Conservation (phyloP, 2,113 vertebrate genomes). For the Girardinichthys multiradiatus region DNA sequence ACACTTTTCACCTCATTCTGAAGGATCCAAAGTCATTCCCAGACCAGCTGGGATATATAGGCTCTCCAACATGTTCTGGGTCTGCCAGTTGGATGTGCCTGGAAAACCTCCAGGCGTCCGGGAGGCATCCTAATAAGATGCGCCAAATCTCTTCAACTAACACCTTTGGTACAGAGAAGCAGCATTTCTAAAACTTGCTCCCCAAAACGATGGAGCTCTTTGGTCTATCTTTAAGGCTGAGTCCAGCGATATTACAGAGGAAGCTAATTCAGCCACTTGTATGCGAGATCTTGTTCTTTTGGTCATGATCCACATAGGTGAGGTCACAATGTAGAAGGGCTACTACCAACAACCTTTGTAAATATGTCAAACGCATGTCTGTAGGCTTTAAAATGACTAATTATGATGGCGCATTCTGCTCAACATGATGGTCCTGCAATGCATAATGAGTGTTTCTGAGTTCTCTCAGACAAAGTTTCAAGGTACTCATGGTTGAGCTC, state of each 20-base stretch:
- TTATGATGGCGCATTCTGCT: constrained; percentile 8
- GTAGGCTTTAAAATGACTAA: neutral
- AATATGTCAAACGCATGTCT: neutral
- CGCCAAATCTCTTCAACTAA: neutral
- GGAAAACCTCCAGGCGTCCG: neutral
- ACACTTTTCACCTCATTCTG: neutral
- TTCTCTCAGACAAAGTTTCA: constrained; percentile 50
- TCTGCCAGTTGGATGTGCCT: neutral
- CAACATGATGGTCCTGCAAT: neutral
- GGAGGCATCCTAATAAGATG: neutral
- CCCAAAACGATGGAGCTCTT: too few species aligned
- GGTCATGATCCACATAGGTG: too few species aligned
- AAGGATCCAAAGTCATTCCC: neutral
- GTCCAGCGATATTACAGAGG: too few species aligned
- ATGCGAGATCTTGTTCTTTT: too few species aligned
- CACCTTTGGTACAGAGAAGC: too few species aligned
- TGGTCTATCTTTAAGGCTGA: too few species aligned
- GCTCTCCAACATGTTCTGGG: neutral
- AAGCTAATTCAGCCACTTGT: too few species aligned
- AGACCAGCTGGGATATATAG: neutral
- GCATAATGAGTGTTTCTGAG: constrained; percentile 5
- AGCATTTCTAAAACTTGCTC: too few species aligned
- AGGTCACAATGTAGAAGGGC: too few species aligned
- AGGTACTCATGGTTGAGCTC: constrained; percentile 39
- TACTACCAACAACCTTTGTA: neutral